Percentiles rank a stretch among this genome's conserved stretches.
These are phyloP conservation scores for Nothobranchius furzeri DNA, from an alignment of 2,113 vertebrate species.

Conservation along the genomic window DNA sequence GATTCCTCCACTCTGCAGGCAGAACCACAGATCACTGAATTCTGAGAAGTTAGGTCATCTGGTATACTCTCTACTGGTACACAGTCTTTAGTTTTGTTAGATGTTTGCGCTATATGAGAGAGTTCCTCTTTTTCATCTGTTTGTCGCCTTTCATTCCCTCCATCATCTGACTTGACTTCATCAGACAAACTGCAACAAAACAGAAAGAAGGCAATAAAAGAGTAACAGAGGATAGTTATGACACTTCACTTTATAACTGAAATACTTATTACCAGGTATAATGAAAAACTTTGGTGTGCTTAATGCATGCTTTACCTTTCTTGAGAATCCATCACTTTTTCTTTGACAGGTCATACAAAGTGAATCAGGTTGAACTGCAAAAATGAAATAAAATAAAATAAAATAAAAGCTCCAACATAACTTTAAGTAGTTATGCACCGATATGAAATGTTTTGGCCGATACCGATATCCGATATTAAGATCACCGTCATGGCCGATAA, in stretches of 20 bases:
- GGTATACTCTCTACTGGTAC: slow-evolving; percentile 10
- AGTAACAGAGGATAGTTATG: neutral
- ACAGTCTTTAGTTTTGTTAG: slow-evolving; percentile 27
- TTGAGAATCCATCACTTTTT: slow-evolving; percentile 63
- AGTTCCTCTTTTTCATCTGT: slow-evolving; percentile 35
- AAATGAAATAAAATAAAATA: neutral
- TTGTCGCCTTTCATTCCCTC: slow-evolving; percentile 15
- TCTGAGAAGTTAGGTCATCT: slow-evolving; percentile 33
- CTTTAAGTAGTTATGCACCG: too few relatives aligned
- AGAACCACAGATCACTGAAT: slow-evolving; percentile 34
- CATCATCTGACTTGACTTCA: slow-evolving; percentile 33
- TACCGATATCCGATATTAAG: too few relatives aligned
- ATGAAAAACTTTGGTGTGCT: too few relatives aligned
- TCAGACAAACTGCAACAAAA: slow-evolving; percentile 38
- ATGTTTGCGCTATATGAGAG: slow-evolving; percentile 10
- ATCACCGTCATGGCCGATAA: too few relatives aligned
- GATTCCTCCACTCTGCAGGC: slow-evolving; percentile 16
- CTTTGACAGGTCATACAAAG: slow-evolving; percentile 39
- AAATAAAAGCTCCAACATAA: neutral
- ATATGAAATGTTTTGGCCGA: too few relatives aligned
- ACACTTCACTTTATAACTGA: neutral
- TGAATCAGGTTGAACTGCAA: slow-evolving; percentile 11
- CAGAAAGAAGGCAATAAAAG: neutral
- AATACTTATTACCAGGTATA: neutral
- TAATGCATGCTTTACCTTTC: slow-evolving; percentile 45